Evolutionary conservation across 1,140 invertebrate genomes (phyloP).

Genomic region (Euwallacea similis): DNA sequence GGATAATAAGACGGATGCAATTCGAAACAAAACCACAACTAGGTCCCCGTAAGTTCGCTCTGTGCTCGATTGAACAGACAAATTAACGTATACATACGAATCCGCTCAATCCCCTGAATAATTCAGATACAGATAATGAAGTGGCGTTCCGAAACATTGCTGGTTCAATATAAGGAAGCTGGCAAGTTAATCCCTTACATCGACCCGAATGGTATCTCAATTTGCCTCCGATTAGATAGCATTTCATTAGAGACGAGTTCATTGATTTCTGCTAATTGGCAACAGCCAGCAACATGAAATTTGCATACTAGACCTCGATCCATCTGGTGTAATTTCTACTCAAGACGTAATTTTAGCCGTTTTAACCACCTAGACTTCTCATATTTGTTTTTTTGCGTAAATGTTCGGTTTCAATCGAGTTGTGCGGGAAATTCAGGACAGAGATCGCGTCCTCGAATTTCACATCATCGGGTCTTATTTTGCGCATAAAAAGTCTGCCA

Average conservation of each 20-base stretch:
- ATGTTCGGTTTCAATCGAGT: no score
- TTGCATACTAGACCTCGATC: constrained; percentile 15
- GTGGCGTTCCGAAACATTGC: constrained; percentile 15
- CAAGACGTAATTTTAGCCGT: background rate
- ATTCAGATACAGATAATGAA: constrained; percentile 9
- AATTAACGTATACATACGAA: background rate
- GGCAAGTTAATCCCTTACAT: constrained; percentile 21
- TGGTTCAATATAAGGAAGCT: constrained; percentile 16
- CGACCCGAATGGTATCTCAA: constrained; percentile 21
- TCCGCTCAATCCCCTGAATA: background rate
- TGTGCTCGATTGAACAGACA: constrained; percentile 8
- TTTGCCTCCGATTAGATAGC: constrained; percentile 23
- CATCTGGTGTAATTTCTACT: constrained; percentile 6
- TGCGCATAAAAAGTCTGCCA: no score
- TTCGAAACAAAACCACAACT: background rate
- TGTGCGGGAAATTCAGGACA: no score
- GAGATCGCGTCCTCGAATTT: no score
- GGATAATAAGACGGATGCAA: background rate
- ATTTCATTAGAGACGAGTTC: constrained; percentile 30
- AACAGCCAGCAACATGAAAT: constrained; percentile 14
- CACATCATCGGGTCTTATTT: no score
- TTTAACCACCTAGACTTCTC: background rate
- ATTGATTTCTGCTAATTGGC: constrained; percentile 26
- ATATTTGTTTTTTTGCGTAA: no score
- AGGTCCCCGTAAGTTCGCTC: background rate